Base-by-base conservation (phyloP, 2,113 vertebrate species). In the Lathamus discolor region DNA sequence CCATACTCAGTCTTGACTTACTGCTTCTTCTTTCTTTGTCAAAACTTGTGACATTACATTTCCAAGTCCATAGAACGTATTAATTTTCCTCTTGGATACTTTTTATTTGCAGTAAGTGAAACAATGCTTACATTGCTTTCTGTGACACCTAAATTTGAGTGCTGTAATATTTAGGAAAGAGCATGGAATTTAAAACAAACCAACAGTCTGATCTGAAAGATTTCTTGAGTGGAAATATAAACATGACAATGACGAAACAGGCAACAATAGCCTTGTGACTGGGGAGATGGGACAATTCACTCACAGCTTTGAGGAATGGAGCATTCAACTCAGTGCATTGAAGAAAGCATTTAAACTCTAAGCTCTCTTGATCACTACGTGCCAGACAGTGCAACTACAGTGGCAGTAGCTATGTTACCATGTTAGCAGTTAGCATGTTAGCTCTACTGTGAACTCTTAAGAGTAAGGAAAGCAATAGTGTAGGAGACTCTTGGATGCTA, bases 81-180 rank as follows among this genome's bases (percentile, higher is more conserved):
- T 96, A 85, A 95, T 66, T 83, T 88, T 55, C n/a, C 95, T 66
- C 81, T 57, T 49, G 66, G 87, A 92, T 86, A 80, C 35, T 94
- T 96, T 92, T 7, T 7, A 86, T 95, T 96, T 97, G 59, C 66
- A 92, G 78, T 88, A 94, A 97, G 76, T 83, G 77, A 95, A 96
- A 97, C 96, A 96, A 96, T 67, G 74, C 72, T 96, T 96, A 83
- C 79, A 82, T 95, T 68, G 62, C 87, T 92, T 97, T 96, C 85
- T 91, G 70, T 25, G 37, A 48, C 73, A 49, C 63, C 43, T 66
- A 96, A 93, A 95, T 39, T 39, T 59, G n/a, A 94, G 18, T 54
- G 37, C 24, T 79, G 63, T 76, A 80, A 68, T 68, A 66, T 64
- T 80, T 96, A 87, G 39, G 46, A 89, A 84, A 33, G 16, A 64